Evolutionary conservation across 2,797 vertebrate species (phyloP), one percentile per base, ranked within the genome.

Genomic region (Enoplosus armatus): DNA sequence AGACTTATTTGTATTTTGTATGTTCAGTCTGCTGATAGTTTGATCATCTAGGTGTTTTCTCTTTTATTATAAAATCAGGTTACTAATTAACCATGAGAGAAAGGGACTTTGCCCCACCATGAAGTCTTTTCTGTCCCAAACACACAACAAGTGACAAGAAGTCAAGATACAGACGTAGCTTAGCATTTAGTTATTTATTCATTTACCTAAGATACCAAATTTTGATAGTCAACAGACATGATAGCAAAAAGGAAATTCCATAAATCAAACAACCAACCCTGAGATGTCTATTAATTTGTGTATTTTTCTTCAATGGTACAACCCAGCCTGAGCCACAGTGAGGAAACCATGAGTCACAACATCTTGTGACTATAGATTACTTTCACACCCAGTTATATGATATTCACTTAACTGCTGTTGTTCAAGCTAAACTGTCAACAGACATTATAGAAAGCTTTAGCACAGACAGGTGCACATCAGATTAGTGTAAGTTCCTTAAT

Each of bases 21-120:
- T 27, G 7, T 68, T 43, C 50, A 62, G n/a, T 39, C 8, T 33
- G 20, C 29, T 59, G 75, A 60, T 6, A 61, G 41, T 66, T 64
- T 68, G 33, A 70, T 67, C 33, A 29, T 79, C 59, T 37, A 56
- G 53, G 51, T 69, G 54, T 65, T 37, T 45, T 68, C 39, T 24
- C 12, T 43, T 67, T 85, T 65, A 41, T 39, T 39, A 31, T 60
- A 51, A 41, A 55, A 80, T 72, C 24, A 3, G 50, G 81, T 89
- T 83, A 92, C 63, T 89, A 50, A 91, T 92, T 92, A 91, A 92
- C 90, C 63, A 51, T 1, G 18, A 61, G 27, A 60, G 48, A 45
- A 60, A 41, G 9, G 80, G 72, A 92, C 92, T 92, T 92, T 89
- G 87, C 45, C 77, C 84, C 8, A 0, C 6, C 16, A 14, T 55